Evolutionary conservation across 2,113 vertebrate species (phyloP).

Genomic region (Clarias macrocephalus): DNA sequence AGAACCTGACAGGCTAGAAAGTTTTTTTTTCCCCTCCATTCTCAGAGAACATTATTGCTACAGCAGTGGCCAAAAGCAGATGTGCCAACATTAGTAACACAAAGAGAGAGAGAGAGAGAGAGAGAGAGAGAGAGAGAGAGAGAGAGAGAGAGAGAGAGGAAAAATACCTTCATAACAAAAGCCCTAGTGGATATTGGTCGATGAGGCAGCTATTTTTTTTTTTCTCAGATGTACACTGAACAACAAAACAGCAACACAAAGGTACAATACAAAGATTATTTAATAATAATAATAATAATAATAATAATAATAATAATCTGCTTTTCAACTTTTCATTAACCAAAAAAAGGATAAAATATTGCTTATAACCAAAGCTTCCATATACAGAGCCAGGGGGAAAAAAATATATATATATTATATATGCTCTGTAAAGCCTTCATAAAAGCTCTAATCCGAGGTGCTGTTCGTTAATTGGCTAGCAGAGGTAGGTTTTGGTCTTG

Average conservation of each 20-base stretch:
- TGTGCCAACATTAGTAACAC: constrained; percentile 3
- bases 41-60: constrained; percentile 28
- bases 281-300: background rate
- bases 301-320: background rate
- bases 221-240: background rate
- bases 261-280: background rate
- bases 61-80: background rate
- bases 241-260: background rate
- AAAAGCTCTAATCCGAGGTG: too few relatives aligned
- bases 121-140: background rate
- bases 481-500: too few relatives aligned
- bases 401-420: too few relatives aligned
- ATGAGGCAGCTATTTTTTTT: background rate
- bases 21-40: background rate
- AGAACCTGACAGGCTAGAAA: constrained; percentile 34
- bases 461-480: too few relatives aligned
- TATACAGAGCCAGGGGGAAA: too few relatives aligned
- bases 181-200: background rate
- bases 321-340: background rate
- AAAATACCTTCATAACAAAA: background rate
- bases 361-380: background rate
- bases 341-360: too few relatives aligned
- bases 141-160: background rate
- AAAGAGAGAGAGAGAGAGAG: background rate
- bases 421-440: too few relatives aligned